These are phyloP conservation scores for Apus apus DNA, from an alignment of 2,113 vertebrate species.

Conservation along the genomic window DNA sequence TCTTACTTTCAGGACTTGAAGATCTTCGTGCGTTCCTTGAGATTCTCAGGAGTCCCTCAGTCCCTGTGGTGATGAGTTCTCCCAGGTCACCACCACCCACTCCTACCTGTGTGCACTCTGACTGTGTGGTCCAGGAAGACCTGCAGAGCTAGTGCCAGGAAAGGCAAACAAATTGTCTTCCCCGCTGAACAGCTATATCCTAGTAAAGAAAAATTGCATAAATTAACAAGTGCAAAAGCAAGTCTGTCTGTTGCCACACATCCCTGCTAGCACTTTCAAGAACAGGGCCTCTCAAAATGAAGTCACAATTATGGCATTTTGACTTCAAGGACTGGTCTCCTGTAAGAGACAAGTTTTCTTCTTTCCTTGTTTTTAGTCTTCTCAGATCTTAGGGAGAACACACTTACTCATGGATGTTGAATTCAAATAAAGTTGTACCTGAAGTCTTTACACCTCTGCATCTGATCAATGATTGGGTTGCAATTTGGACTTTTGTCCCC, in stretches of 20 bases:
- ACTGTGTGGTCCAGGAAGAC: not conserved
- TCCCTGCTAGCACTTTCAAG: not conserved
- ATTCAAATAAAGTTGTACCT: not conserved
- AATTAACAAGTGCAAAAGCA: not conserved
- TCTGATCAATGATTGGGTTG: not conserved
- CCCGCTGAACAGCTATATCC: not conserved
- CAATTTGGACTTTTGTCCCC: not conserved
- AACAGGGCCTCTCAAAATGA: not conserved
- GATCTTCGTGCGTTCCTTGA: not conserved
- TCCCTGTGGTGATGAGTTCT: rapidly evolving
- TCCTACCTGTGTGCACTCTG: rapidly evolving
- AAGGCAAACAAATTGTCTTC: not conserved
- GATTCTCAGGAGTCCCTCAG: not conserved
- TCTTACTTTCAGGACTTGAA: not conserved
- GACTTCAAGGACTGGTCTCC: not conserved
- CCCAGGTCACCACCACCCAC: not conserved
- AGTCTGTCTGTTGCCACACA: not conserved
- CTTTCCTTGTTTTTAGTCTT: not conserved
- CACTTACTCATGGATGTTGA: not conserved
- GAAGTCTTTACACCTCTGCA: not conserved
- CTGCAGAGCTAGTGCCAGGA: not conserved
- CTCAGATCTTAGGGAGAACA: not conserved
- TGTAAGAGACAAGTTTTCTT: not conserved
- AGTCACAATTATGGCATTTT: not conserved
- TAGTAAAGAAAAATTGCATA: not conserved